Conservation (phyloP, 2,888 invertebrate genomes). For the Drosophila yooni region DNA sequence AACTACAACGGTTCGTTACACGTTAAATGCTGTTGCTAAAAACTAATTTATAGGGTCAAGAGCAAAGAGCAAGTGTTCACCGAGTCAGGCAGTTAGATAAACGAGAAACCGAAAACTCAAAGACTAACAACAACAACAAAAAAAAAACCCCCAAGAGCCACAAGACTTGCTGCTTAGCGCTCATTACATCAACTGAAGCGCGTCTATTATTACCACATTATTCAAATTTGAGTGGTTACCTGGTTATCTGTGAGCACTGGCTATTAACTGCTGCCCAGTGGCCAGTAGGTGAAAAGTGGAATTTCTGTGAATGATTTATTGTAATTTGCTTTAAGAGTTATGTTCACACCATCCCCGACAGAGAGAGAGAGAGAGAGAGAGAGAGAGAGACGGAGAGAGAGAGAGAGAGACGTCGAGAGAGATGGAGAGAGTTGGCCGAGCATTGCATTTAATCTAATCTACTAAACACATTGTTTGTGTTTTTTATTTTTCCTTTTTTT, state of each 20-base stretch:
- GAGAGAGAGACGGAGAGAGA: not conserved
- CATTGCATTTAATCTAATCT: conserved; percentile 75
- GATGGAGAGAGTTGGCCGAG: conserved; percentile 21
- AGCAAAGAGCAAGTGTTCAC: conserved; percentile 60
- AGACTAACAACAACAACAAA: conserved; percentile 6
- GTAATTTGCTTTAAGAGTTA: conserved; percentile 81
- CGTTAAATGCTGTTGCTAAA: conserved; percentile 61
- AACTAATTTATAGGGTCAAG: conserved; percentile 64
- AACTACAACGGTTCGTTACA: conserved; percentile 59
- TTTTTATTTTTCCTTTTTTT: not conserved
- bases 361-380: not conserved
- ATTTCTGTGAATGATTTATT: conserved; percentile 81
- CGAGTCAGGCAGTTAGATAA: conserved; percentile 18
- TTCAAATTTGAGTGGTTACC: conserved; percentile 69
- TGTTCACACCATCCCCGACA: conserved; percentile 76
- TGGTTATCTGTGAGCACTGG: conserved; percentile 34
- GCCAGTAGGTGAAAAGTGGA: conserved; percentile 77
- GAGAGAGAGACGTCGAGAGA: not conserved
- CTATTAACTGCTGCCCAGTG: conserved; percentile 20
- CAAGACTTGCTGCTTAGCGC: conserved; percentile 29
- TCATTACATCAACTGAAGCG: conserved; percentile 77
- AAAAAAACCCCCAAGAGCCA: not conserved
- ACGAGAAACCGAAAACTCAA: conserved; percentile 15
- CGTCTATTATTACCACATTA: conserved; percentile 81
- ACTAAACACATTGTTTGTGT: conserved; percentile 11